Base-by-base conservation (phyloP, 2,888 invertebrate species). In the Parnassius glacialis region DNA sequence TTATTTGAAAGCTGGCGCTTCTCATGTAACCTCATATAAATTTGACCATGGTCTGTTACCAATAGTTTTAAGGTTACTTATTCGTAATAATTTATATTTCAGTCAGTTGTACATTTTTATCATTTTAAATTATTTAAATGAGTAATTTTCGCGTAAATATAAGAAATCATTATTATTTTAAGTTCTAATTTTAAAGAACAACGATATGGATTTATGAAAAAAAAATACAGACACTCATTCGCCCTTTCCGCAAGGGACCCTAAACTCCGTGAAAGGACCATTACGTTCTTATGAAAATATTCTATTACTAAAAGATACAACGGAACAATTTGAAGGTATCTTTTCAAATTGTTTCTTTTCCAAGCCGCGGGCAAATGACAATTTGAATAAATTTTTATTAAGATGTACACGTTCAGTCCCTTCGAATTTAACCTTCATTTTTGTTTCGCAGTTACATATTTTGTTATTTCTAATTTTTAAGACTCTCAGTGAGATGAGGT, bases 251-350 rank as follows among this genome's bases (percentile, higher is more conserved):
- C 45, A 10, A 13, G 52, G 34, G 44, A 25, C 25, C 13, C 44
- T 58, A 3, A 34, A 7, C 34, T 34, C 5, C 7, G 34, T 34
- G 34, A n/a, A 34, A 34, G 41, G 45, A 41, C 34, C 12, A 34
- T 52, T 16, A 25, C 59, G 45, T 13, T 52, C 52, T 52, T 52
- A 47, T 53, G 52, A 57, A 53, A 59, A 52, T 52, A 59, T 59
- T 59, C 59, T 53, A 59, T 59, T 59, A 59, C 59, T 12, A 59
- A 45, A 58, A 34, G 34, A 52, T 44, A 52, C 58, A 53, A 13
- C 59, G 47, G 10, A 53, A 59, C 59, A 59, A 53, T 59, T 53
- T 41, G 10, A 45, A 25, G 44, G 59, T 45, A 59, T 45, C 47
- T 59, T 47, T 41, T 12, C 44, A 52, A 58, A 52, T 53, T 52